Percentiles rank a stretch among this genome's conserved stretches.
Conservation (phyloP, 2,888 invertebrate species). For the Acanthosepion lycidas region DNA sequence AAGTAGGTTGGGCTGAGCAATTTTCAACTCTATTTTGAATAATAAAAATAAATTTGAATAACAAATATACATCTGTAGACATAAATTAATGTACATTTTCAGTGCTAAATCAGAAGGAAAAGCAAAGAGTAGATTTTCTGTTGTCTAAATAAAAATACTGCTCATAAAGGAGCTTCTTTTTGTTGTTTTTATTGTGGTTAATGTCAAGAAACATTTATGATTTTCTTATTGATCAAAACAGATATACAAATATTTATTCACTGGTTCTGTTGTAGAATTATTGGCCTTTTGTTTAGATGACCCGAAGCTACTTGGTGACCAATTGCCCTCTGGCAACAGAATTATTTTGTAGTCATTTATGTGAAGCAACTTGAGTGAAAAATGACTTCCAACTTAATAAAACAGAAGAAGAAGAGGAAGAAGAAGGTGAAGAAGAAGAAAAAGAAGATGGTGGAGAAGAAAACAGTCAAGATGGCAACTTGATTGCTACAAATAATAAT, state of each 20-base stretch:
- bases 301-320: not conserved
- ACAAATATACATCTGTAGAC: too few species aligned
- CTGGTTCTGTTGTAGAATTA: not conserved
- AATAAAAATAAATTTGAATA: too few species aligned
- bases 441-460: too few species aligned
- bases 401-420: too few species aligned
- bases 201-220: not conserved
- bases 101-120: too few species aligned
- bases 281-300: not conserved
- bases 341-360: slow-evolving; percentile 24
- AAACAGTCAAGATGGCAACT: not conserved
- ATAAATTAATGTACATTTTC: too few species aligned
- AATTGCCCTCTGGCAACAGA: not conserved
- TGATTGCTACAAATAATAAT: not conserved
- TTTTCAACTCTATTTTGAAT: too few species aligned
- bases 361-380: not conserved
- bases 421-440: too few species aligned
- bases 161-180: too few species aligned
- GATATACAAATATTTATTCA: not conserved
- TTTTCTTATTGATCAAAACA: not conserved
- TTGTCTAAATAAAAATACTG: not conserved
- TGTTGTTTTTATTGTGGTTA: not conserved
- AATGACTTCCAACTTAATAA: too few species aligned
- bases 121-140: not conserved
- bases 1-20: too few species aligned